Evolutionary conservation across 1,140 invertebrate genomes (phyloP), one percentile per base, ranked within the genome.

Genomic region (Holcopasites calliopsidis): DNA sequence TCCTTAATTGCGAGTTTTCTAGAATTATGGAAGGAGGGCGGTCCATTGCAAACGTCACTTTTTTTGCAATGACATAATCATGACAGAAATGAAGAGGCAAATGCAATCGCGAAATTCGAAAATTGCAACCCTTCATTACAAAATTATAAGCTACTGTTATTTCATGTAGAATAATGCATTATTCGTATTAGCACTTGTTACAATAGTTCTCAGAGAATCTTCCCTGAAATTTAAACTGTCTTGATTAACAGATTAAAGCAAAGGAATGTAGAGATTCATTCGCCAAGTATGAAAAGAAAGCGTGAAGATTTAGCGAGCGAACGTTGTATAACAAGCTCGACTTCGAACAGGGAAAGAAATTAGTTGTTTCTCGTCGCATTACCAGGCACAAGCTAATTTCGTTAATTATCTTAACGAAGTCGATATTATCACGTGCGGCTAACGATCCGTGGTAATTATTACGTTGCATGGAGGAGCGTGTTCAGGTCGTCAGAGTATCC

Each of bases 371-470:
- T 21, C 13, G 33, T 31, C 38, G 21, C 23, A 18, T 31, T 21
- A 26, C 5, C 26, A 26, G 2, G 21, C 10, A 42, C 47, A 33
- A 52, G 68, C 73, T 87, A 86, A 87, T 86, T 86, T 84, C 60
- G 61, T 83, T 87, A 83, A 87, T 87, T 88, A 85, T 54, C 57
- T 62, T 73, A 64, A 83, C 31, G 73, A 84, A 64, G 54, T 58
- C 55, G 40, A 28, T 65, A 69, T 44, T 72, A 80, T 77, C 80
- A 60, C 57, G 58, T 50, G 35, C 40, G 65, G 60, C 35, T 80
- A 84, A 76, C 50, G 65, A 83, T 69, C 42, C 52, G 16, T 28
- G 66, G 61, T 83, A 83, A 79, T 83, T 79, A 68, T 58, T 31
- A 44, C 74, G 44, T 38, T 60, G 26, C 33, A 54, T 13, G 26